Percentiles rank a stretch among this genome's conserved stretches.
Evolutionary conservation across 1,140 invertebrate species (phyloP).

Genomic region (Heliconius hermathena): DNA sequence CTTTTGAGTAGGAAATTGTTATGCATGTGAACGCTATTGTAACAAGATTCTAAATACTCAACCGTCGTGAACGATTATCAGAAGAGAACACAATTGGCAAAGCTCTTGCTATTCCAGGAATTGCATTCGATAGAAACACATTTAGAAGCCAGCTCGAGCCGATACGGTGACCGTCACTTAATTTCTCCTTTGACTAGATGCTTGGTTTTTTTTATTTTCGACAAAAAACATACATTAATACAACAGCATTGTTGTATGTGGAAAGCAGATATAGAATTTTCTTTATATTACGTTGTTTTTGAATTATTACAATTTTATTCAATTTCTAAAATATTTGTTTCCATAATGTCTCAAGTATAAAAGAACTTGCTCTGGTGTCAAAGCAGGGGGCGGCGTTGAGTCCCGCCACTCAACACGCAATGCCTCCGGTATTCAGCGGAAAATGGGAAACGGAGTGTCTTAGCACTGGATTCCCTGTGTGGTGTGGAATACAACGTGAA

Average conservation of each 20-base stretch:
- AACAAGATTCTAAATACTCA: conserved; percentile 8
- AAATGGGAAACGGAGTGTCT: too few species aligned
- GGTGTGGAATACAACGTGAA: too few species aligned
- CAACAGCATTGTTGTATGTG: neutral
- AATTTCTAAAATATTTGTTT: too few species aligned
- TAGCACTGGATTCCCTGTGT: too few species aligned
- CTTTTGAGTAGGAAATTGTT: neutral
- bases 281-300: too few species aligned
- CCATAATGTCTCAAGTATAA: too few species aligned
- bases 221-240: neutral
- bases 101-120: conserved; percentile 46
- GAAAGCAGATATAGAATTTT: too few species aligned
- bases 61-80: conserved; percentile 32
- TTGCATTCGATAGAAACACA: conserved; percentile 21
- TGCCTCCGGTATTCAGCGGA: too few species aligned
- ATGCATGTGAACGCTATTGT: neutral
- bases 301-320: too few species aligned
- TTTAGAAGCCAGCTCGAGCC: conserved; percentile 28
- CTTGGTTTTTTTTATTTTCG: neutral
- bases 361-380: too few species aligned
- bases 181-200: neutral
- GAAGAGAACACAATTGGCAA: conserved; percentile 46
- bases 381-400: too few species aligned
- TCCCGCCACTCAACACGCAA: too few species aligned
- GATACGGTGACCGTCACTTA: conserved; percentile 10